Conservation (phyloP, 2,113 vertebrate species). For the Labeo catla region DNA sequence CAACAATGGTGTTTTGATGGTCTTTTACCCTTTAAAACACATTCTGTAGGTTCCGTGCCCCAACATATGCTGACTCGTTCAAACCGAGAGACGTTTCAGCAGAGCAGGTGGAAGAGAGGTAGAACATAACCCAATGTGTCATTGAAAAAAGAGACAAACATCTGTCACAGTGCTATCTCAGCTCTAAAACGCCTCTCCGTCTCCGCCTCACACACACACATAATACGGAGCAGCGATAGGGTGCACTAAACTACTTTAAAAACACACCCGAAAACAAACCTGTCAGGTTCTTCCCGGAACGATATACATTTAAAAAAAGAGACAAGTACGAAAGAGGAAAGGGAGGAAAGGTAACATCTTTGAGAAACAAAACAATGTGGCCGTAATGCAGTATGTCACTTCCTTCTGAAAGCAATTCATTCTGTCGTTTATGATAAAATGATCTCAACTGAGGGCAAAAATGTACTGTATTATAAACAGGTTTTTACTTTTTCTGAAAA, state of each 20-base stretch:
- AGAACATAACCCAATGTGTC: constrained; percentile 29
- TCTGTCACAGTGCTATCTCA: constrained; percentile 44
- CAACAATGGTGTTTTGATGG: constrained; percentile 17
- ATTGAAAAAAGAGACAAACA: constrained; percentile 43
- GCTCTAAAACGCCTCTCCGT: constrained; percentile 10
- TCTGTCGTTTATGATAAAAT: background rate
- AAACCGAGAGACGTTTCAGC: constrained; percentile 20
- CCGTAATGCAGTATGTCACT: background rate
- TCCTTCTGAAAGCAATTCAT: background rate
- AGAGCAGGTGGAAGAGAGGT: constrained; percentile 30
- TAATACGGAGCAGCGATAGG: background rate
- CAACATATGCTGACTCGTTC: constrained; percentile 27
- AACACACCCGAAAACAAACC: constrained; percentile 28
- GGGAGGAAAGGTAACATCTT: background rate
- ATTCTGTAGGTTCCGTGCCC: background rate
- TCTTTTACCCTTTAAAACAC: constrained; percentile 21
- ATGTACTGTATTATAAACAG: background rate
- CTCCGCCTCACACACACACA: constrained; percentile 9
- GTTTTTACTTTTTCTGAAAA: constrained; percentile 1
- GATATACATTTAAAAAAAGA: background rate
- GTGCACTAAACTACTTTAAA: constrained; percentile 14
- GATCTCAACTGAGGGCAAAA: background rate
- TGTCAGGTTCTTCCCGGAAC: background rate
- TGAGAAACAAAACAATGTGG: background rate
- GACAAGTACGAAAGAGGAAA: background rate